Evolutionary conservation across 2,888 invertebrate species (phyloP), one percentile per base, ranked within the genome.

Genomic region (Mythimna pallens): DNA sequence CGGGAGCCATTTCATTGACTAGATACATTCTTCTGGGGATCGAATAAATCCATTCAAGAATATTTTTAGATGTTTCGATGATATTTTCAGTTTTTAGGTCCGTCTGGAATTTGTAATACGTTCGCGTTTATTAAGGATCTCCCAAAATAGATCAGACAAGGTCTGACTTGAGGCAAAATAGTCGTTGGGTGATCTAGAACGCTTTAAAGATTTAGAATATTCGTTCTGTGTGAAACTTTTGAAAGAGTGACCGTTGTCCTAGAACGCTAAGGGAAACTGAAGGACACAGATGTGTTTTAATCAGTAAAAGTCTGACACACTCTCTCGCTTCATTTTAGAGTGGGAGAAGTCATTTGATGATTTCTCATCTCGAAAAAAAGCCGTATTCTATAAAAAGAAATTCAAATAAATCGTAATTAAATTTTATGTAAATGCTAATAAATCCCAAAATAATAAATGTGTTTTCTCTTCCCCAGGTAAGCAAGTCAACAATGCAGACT

Each of bases 401-500:
- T 25, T 25, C 1, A 10, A 36, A 14, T 34, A 36, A 47, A 47
- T 50, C 5, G 43, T 40, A 43, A 14, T 43, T n/a, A n/a, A n/a
- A n/a, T n/a, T 50, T 20, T 17, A 52, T 25, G 8, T 36, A 9
- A 66, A 34, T 6, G 3, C 2, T 43, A 68, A 61, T 30, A 36
- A 61, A 62, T 36, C n/a, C 2, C 6, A n/a, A 3, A 57, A 40
- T 80, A 80, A 70, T 83, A 47, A 70, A 52, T 63, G 0, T 67
- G 1, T 80, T 72, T 80, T 65, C 63, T 81, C 59, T 70, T 69
- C 75, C 77, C 25, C 87, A 88, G 87, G 86, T 87, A 87, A 87
- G 88, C 74, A 70, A 54, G n/a, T 43, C 57, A 68, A 58, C 64
- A 65, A 72, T 76, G 50, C 65, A 65, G 59, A 55, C 58, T 25